phyloP scores from a whole-genome alignment of 2,797 vertebrate genomes.

The Glossophaga mutica region DNA sequence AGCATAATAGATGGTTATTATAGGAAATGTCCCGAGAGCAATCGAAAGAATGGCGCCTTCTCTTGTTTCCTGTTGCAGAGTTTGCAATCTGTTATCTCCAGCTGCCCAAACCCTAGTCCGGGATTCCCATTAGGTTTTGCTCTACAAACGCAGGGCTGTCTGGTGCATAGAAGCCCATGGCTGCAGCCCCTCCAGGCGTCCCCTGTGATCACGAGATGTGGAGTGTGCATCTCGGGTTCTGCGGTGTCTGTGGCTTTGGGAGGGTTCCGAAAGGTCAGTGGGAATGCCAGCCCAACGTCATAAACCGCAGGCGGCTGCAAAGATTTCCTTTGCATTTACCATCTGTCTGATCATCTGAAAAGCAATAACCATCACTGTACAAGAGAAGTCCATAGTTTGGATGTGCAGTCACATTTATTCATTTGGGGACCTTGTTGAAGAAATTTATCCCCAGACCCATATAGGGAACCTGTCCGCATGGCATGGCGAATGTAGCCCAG shows the following conservation, averaged over 20 bases:
- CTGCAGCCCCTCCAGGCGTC: not conserved
- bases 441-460: not conserved
- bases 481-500: too few species aligned
- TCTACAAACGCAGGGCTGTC: not conserved
- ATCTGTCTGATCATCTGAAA: not conserved
- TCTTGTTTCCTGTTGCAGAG: not conserved
- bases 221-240: not conserved
- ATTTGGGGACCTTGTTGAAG: not conserved
- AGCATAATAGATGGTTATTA: not conserved
- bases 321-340: not conserved
- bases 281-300: not conserved
- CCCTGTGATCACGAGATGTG: not conserved
- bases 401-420: not conserved
- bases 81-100: not conserved
- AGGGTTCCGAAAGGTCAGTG: not conserved
- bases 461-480: too few species aligned
- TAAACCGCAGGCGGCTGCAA: not conserved
- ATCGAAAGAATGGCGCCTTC: not conserved
- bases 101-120: not conserved
- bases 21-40: not conserved
- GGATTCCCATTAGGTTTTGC: not conserved
- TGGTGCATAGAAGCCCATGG: not conserved
- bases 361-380: not conserved
- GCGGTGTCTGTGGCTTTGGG: not conserved
- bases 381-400: not conserved